Percentiles rank a stretch among this genome's conserved stretches.
Evolutionary conservation across 2,113 vertebrate genomes (phyloP).

Genomic region (Calonectris borealis): DNA sequence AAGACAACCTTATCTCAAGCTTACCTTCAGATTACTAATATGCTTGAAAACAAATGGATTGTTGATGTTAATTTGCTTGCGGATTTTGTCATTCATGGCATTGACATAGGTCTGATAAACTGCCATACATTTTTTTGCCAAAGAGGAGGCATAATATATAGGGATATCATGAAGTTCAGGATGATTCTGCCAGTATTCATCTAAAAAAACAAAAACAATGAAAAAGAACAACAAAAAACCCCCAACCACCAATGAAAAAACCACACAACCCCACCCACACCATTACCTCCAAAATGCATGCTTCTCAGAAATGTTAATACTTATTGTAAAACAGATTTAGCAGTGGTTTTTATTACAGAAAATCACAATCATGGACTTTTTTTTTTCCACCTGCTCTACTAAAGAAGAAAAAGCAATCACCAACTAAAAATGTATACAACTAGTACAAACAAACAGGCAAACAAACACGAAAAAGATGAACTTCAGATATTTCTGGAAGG

Average conservation of each 20-base stretch:
- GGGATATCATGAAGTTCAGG: constrained; percentile 98
- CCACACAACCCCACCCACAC: background rate
- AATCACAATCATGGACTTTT: background rate
- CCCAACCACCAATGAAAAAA: background rate
- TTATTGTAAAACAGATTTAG: background rate
- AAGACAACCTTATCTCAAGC: background rate
- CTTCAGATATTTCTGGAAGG: background rate
- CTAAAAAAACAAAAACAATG: constrained; percentile 57
- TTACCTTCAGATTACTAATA: constrained; percentile 97
- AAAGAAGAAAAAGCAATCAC: background rate
- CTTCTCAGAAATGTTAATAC: background rate
- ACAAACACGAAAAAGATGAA: background rate
- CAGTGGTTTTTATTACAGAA: background rate
- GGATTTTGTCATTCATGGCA: constrained; percentile 99
- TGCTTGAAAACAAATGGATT: constrained; percentile 99
- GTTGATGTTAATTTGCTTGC: constrained; percentile 98
- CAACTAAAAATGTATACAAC: background rate
- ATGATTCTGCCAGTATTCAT: constrained; percentile 99
- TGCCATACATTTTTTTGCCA: constrained; percentile 99
- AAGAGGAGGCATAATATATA: constrained; percentile 95
- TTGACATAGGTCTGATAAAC: constrained; percentile 98
- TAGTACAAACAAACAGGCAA: background rate
- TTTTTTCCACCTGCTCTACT: background rate
- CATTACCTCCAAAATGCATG: background rate
- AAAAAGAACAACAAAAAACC: background rate